Evolutionary conservation across 2,113 vertebrate genomes (phyloP).

Genomic region (Spilogale gracilis): DNA sequence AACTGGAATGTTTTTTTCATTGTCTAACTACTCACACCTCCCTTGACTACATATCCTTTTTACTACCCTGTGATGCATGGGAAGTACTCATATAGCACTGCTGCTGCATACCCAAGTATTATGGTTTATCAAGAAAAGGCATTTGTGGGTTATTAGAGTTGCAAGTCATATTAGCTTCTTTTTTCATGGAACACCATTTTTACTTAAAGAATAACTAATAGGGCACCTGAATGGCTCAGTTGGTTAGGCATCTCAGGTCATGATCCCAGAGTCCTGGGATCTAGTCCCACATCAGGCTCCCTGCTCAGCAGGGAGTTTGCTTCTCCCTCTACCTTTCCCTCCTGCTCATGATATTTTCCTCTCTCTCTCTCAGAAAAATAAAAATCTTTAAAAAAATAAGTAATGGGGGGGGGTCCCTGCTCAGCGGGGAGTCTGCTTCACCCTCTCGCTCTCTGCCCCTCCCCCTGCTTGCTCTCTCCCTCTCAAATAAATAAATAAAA

Average conservation of each 20-base stretch:
- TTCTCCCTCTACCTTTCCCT: too few species aligned
- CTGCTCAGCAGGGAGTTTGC: too few species aligned
- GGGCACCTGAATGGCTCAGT: too few species aligned
- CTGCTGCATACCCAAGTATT: not conserved
- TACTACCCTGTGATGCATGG: not conserved
- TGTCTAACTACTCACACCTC: not conserved
- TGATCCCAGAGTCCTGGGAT: too few species aligned
- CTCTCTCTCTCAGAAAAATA: too few species aligned
- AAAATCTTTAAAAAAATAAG: not conserved
- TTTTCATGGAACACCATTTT: conserved; percentile 50
- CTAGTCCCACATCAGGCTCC: too few species aligned
- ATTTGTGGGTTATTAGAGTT: conserved; percentile 26
- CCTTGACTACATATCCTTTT: not conserved
- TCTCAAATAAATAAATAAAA: too few species aligned
- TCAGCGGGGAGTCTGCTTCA: too few species aligned
- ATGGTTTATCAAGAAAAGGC: not conserved
- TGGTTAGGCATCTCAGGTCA: too few species aligned
- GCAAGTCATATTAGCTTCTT: conserved; percentile 30
- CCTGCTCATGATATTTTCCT: too few species aligned
- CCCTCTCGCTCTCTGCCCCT: too few species aligned
- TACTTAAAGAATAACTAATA: conserved; percentile 37
- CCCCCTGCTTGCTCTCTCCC: too few species aligned
- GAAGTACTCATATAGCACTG: not conserved
- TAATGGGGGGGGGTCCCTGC: not conserved
- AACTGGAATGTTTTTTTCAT: not conserved